Evolutionary conservation across 92 coral and sea anemone species (phyloP).

Genomic region (Parazoanthus swiftii): DNA sequence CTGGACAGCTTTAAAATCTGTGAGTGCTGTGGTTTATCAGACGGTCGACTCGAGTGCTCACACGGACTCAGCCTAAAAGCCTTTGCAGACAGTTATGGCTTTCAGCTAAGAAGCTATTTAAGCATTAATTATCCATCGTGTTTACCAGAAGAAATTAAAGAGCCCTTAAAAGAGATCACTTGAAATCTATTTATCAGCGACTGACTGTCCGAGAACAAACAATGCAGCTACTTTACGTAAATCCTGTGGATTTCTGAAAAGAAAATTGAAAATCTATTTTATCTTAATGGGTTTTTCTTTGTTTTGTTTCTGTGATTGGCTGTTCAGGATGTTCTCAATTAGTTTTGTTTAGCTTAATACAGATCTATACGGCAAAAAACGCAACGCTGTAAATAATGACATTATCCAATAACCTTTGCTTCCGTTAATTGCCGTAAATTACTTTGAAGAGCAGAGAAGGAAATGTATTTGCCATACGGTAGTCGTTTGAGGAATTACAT

Average conservation of each 20-base stretch:
- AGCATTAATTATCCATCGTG: slow-evolving; percentile 3
- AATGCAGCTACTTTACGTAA: background rate
- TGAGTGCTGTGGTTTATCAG: background rate
- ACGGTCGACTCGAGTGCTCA: background rate
- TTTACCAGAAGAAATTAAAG: background rate
- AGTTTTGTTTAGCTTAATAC: background rate
- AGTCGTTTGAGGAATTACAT: background rate
- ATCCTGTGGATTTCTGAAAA: slow-evolving; percentile 19
- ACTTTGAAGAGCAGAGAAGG: background rate
- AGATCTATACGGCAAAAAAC: background rate
- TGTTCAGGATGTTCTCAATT: slow-evolving; percentile 7
- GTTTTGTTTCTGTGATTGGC: slow-evolving; percentile 9
- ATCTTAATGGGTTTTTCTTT: slow-evolving; percentile 9
- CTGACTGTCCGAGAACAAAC: background rate
- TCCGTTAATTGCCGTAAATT: slow-evolving; percentile 4
- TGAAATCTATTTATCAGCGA: background rate
- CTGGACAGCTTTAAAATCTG: background rate
- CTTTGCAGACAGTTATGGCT: background rate
- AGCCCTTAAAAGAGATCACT: background rate
- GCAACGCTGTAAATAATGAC: slow-evolving; percentile 4
- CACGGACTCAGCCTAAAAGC: background rate
- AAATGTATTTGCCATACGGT: background rate
- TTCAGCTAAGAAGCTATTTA: slow-evolving; percentile 14
- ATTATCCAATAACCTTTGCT: background rate
- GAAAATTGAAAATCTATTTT: background rate